Evolutionary conservation across 2,888 invertebrate species (phyloP).

Genomic region (Carpatolechia fugitivella): DNA sequence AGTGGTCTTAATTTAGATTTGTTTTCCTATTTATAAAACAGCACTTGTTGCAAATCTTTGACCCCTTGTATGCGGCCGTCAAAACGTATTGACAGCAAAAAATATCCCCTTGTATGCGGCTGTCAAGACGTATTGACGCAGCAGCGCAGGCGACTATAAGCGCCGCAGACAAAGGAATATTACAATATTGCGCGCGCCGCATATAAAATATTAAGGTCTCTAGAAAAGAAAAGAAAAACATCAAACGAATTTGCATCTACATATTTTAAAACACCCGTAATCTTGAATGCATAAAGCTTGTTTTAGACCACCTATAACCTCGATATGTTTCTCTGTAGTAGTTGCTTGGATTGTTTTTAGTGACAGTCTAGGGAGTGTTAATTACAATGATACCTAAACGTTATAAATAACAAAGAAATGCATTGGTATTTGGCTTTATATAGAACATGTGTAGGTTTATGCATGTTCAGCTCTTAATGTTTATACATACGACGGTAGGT

Average conservation of each 20-base stretch:
- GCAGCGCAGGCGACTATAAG: too few relatives aligned
- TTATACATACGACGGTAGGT: conserved; percentile 53
- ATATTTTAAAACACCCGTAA: not conserved
- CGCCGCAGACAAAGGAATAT: too few relatives aligned
- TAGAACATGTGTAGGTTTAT: conserved; percentile 63
- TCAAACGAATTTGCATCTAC: not conserved
- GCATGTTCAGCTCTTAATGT: conserved; percentile 74
- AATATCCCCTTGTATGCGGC: too few relatives aligned
- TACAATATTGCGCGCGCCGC: too few relatives aligned
- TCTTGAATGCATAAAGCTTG: not conserved
- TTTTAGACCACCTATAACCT: not conserved
- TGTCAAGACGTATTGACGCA: too few relatives aligned
- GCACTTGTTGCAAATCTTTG: too few relatives aligned
- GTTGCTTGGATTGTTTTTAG: conserved; percentile 36
- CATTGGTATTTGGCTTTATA: conserved; percentile 81
- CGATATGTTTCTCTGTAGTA: conserved; percentile 21
- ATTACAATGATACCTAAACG: conserved; percentile 47
- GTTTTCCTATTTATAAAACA: too few relatives aligned
- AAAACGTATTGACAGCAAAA: too few relatives aligned
- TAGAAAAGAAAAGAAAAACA: too few relatives aligned
- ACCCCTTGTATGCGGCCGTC: too few relatives aligned
- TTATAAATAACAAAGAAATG: conserved; percentile 75
- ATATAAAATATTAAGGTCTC: too few relatives aligned
- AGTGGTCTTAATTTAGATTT: too few relatives aligned
- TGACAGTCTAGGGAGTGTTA: conserved; percentile 28